phyloP scores from a whole-genome alignment of 2,797 vertebrate genomes.

The Darevskia nairensis region DNA sequence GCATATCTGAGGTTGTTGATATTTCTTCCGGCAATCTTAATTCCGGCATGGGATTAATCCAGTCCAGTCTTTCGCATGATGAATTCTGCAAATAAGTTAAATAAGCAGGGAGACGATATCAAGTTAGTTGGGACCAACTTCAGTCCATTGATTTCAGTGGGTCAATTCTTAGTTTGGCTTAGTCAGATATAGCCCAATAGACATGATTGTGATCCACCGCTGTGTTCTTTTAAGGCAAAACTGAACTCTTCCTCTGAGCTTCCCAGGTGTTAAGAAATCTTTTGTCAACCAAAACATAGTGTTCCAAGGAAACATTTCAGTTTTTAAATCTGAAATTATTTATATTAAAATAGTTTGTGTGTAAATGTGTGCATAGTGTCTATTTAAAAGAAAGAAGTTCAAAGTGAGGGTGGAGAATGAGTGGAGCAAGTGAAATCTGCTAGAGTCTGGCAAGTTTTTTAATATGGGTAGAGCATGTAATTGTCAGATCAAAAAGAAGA shows the following conservation, averaged over 20 bases:
- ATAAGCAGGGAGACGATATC: too few species aligned
- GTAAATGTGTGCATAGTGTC: not conserved
- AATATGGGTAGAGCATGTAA: constrained; percentile 8
- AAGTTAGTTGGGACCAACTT: too few species aligned
- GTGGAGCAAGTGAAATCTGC: constrained; percentile 2
- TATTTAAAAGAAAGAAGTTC: too few species aligned
- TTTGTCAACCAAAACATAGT: not conserved
- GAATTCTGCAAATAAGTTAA: too few species aligned
- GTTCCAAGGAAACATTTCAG: not conserved
- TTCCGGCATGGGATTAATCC: too few species aligned
- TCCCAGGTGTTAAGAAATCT: not conserved
- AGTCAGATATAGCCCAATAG: not conserved
- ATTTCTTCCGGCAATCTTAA: too few species aligned
- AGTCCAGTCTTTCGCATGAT: too few species aligned
- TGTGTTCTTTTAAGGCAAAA: constrained; percentile 35
- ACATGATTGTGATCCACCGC: not conserved
- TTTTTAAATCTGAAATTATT: constrained; percentile 18
- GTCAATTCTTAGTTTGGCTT: too few species aligned
- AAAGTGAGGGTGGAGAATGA: constrained; percentile 7
- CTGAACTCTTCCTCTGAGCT: constrained; percentile 27
- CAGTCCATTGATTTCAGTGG: too few species aligned
- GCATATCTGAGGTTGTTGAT: too few species aligned
- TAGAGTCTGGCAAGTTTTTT: constrained; percentile 14
- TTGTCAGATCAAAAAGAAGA: not conserved
- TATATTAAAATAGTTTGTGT: not conserved